Base-by-base conservation (phyloP, 2,797 vertebrate genomes). In the Sandelia bainsii region DNA sequence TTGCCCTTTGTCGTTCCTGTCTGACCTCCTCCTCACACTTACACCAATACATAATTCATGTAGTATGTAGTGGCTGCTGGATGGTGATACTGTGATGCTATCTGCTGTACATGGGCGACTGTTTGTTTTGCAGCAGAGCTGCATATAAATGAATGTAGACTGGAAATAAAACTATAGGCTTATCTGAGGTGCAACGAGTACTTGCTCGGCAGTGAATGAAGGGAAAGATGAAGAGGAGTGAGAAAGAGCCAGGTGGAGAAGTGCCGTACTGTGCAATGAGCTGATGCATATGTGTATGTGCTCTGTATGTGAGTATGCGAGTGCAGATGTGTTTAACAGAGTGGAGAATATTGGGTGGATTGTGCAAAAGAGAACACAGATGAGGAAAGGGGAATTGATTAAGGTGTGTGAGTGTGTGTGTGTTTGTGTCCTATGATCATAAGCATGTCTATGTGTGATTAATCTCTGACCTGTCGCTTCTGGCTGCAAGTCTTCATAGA, bases 41-140 rank as follows among this genome's bases (percentile, higher is more conserved):
- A 59, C 78, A 71, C 62, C 60, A 4, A 88, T 93, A 76, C 85
- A 91, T 92, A 87, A 92, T 92, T 90, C 90, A 93, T 88, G 77
- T 8, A 53, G 42, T 45, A 63, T 69, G 80, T 78, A 46, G 79
- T 64, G 53, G 75, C 82, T 81, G 82, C 69, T 70, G 82, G 82
- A 72, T 80, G 72, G 68, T 50, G 83, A 88, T 88, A 83, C 77
- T 10, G 70, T 75, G 90, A 87, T 86, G 77, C 69, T 83, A 87
- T 91, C 89, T 67, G 81, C 77, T 50, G 61, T 79, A 83, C 85
- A 86, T 19, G 62, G 71, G 70, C 20, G 68, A 52, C 68, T 86
- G 84, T 89, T 91, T 90, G 90, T 90, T 90, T 84, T 79, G 80
- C 83, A 19, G 61, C 60, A 73, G 80, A 87, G 83, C 72, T 75